phyloP scores from a whole-genome alignment of 2,888 invertebrate species.

The Agrilus cyanescens region DNA sequence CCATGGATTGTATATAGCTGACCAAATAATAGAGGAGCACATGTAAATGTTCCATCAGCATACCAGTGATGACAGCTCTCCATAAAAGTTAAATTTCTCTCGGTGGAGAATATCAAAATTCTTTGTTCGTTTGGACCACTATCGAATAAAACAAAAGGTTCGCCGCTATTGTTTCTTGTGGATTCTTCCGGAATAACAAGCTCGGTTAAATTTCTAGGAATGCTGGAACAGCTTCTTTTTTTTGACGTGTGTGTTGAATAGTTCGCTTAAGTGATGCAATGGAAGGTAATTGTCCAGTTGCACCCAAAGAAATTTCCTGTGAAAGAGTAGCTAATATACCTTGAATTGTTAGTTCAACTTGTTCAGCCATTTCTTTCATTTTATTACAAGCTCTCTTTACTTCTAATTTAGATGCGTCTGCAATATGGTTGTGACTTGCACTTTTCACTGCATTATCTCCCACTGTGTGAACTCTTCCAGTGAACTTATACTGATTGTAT shows the following conservation, averaged over 20 bases:
- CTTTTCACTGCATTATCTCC: slow-evolving; percentile 2
- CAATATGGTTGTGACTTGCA: slow-evolving; percentile 4
- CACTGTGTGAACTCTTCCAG: background rate
- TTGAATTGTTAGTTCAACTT: slow-evolving; percentile 6
- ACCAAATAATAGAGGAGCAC: slow-evolving; percentile 12
- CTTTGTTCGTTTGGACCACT: background rate
- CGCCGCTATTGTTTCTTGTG: slow-evolving; percentile 2
- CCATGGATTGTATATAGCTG: too few relatives aligned
- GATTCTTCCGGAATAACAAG: slow-evolving; percentile 2
- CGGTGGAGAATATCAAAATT: background rate
- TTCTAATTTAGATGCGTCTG: slow-evolving; percentile 4
- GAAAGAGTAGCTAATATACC: slow-evolving; percentile 5
- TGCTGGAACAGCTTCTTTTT: slow-evolving; percentile 4
- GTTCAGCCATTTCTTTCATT: slow-evolving; percentile 6
- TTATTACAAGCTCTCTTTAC: slow-evolving; percentile 1
- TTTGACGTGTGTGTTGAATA: slow-evolving; percentile 2
- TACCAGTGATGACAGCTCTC: slow-evolving; percentile 10
- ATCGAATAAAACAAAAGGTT: slow-evolving; percentile 1
- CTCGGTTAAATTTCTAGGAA: slow-evolving; percentile 4
- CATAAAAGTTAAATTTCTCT: slow-evolving; percentile 1
- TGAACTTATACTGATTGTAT: background rate
- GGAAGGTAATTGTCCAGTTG: slow-evolving; percentile 5
- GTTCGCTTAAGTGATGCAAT: slow-evolving; percentile 3
- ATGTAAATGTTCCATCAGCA: slow-evolving; percentile 15
- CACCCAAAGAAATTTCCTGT: slow-evolving; percentile 5